A percentile compares a stretch with the other conserved stretches of the same genome.
These are phyloP conservation scores for Halcyon malimbica DNA, from an alignment of 2,113 vertebrate genomes.

Conservation along the genomic window DNA sequence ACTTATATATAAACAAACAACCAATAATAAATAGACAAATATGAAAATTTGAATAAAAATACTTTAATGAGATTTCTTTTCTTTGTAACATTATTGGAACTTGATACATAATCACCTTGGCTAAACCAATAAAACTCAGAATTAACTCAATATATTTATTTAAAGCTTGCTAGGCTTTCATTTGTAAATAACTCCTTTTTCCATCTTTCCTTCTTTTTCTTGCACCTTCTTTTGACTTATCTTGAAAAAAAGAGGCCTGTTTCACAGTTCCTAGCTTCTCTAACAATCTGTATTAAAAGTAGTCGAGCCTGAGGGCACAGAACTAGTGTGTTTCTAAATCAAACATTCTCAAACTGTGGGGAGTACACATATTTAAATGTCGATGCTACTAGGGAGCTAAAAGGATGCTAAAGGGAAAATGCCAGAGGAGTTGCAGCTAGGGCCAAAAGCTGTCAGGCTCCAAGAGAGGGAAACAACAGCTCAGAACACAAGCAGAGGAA, in stretches of 20 bases:
- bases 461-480: neutral
- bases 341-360: neutral
- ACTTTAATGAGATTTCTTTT: neutral
- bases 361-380: neutral
- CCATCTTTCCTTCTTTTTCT: neutral
- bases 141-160: neutral
- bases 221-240: neutral
- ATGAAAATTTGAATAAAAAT: neutral
- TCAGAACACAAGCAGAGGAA: neutral
- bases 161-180: neutral
- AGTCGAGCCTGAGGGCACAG: neutral
- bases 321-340: neutral
- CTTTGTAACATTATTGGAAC: neutral
- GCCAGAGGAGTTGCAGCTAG: neutral
- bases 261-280: neutral
- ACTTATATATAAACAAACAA: neutral
- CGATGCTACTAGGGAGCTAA: neutral
- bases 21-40: neutral
- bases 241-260: neutral
- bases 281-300: neutral
- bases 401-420: neutral
- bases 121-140: neutral
- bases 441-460: neutral
- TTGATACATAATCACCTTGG: neutral
- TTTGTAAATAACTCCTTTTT: neutral